Evolutionary conservation across 2,113 vertebrate genomes (phyloP).

Genomic region (Poecile atricapillus): DNA sequence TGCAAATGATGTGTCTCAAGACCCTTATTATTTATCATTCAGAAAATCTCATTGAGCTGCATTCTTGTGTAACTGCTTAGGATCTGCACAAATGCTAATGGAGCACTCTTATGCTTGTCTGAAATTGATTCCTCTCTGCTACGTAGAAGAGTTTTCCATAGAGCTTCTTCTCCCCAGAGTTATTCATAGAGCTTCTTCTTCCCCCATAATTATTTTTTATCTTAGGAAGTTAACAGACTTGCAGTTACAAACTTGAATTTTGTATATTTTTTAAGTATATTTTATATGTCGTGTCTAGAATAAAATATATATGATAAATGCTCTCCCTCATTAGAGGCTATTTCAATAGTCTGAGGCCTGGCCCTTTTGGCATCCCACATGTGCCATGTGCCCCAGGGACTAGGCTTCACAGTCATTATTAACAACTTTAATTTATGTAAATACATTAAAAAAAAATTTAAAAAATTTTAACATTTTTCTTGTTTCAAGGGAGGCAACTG

Average conservation of each 20-base stretch:
- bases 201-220: background rate
- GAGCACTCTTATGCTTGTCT: background rate
- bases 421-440: background rate
- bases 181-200: background rate
- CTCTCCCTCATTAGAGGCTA: background rate
- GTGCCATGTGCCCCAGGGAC: background rate
- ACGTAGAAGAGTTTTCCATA: background rate
- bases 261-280: background rate
- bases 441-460: background rate
- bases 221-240: background rate
- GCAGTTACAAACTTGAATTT: background rate
- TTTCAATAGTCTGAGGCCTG: background rate
- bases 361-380: background rate
- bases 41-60: slow-evolving; percentile 17
- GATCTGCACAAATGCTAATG: background rate
- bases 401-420: background rate
- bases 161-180: background rate
- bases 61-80: background rate
- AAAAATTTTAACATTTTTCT: background rate
- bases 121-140: background rate
- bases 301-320: background rate
- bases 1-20: background rate
- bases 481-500: background rate
- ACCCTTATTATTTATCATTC: background rate
- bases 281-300: background rate